Percentiles rank a stretch among this genome's conserved stretches.
These are phyloP conservation scores for Ciconia nigra DNA, from an alignment of 2,797 vertebrate genomes.

Conservation along the genomic window DNA sequence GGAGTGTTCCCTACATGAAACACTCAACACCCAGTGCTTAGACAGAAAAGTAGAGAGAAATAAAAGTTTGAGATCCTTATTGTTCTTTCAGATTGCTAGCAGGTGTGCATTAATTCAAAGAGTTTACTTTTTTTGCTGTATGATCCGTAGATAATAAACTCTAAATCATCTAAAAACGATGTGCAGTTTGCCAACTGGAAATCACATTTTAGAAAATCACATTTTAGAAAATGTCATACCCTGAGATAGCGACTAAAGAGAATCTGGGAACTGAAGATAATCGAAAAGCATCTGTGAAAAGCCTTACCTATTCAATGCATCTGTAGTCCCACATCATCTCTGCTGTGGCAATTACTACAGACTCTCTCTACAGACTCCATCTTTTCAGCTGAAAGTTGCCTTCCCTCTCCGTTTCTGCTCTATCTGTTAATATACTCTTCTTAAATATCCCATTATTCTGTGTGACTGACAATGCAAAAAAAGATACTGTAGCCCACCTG, in stretches of 20 bases:
- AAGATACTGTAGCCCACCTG: not conserved
- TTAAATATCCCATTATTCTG: not conserved
- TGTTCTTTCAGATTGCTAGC: too few relatives aligned
- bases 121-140: too few relatives aligned
- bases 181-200: too few relatives aligned
- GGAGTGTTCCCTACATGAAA: not conserved
- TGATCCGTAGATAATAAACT: too few relatives aligned
- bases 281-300: not conserved
- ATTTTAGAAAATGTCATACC: not conserved
- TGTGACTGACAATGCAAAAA: not conserved
- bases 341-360: not conserved
- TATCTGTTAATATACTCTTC: not conserved
- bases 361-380: not conserved
- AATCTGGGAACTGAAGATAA: not conserved
- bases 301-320: not conserved
- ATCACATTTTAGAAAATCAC: too few relatives aligned
- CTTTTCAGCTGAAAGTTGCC: not conserved
- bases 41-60: too few relatives aligned
- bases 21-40: not conserved
- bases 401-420: not conserved
- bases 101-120: too few relatives aligned
- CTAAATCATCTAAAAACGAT: too few relatives aligned
- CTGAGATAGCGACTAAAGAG: not conserved
- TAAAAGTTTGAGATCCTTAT: too few relatives aligned
- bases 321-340: not conserved